Conservation (phyloP, 2,797 vertebrate genomes). For the Sebastiscus tertius region DNA sequence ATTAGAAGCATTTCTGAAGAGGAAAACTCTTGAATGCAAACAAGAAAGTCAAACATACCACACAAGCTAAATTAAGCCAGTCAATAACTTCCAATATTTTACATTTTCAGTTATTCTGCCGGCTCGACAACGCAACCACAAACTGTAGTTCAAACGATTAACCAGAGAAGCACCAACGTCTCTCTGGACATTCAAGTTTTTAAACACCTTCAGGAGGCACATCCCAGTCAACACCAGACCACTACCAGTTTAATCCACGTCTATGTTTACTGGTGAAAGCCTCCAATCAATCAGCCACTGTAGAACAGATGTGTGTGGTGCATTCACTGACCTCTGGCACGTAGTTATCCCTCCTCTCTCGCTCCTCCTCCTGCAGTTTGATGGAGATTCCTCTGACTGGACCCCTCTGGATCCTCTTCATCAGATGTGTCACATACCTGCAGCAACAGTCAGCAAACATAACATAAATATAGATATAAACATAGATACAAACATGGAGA, state of each 20-base stretch:
- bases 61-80: background rate
- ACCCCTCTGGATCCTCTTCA: constrained; percentile 97
- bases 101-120: background rate
- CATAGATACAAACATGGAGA: background rate
- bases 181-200: background rate
- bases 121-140: too few relatives aligned
- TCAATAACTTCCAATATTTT: background rate
- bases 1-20: background rate
- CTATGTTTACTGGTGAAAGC: background rate
- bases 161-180: background rate
- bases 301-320: background rate
- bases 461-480: background rate
- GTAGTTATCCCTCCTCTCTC: constrained; percentile 96
- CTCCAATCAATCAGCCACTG: background rate
- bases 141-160: background rate
- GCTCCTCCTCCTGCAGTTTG: constrained; percentile 97
- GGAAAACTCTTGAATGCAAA: background rate
- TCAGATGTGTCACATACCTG: constrained; percentile 97
- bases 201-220: too few relatives aligned
- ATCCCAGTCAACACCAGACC: background rate
- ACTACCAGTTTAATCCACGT: background rate
- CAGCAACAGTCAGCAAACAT: background rate
- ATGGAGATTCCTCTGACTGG: constrained; percentile 97
- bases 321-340: constrained; percentile 89
- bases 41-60: too few relatives aligned